Base-by-base conservation (phyloP, 1,140 invertebrate species). In the Leptinotarsa undecemlineata region DNA sequence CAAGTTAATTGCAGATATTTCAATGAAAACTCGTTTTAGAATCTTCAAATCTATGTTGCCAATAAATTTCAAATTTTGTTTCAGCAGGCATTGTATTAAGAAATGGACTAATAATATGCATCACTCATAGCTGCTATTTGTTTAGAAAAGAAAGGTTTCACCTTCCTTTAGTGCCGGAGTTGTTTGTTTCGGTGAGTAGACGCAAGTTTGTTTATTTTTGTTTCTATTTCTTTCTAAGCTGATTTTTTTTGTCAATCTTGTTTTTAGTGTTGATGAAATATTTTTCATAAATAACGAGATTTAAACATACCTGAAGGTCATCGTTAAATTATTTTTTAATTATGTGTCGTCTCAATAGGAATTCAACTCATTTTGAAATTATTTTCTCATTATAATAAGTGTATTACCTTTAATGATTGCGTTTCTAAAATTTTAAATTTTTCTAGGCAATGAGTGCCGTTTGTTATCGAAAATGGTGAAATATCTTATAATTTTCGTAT, bases 261-360 rank as follows among this genome's bases (percentile, higher is more conserved):
- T 42, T 42, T 42, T 57, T 57, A 19, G 6, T 57, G n/a, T 6
- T 57, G 5, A 57, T 17, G 4, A 57, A 19, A 57, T 17, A 57
- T 57, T 66, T 19, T 66, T 23, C 60, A 62, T 21, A 11, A 66
- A 23, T 17, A 66, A 23, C 21, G 63, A 19, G 20, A n/a, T 17
- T 23, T 13, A 14, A 66, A 8, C 21, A 66, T 33, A 66, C 63
- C 63, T 66, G 63, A 23, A 66, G 63, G 20, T 33, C 63, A 66
- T 23, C 26, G 2, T 33, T 8, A 20, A 66, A 21, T 66, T 19
- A 13, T 66, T 23, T 57, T 57, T 15, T 57, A 57, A 57, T 57
- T 17, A 42, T 11, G 33, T 42, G 8, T 42, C 33, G 51, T 57
- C 51, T 57, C 51, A 5, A 57, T 57, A 57, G 51, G 51, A 57